These are phyloP conservation scores for Eupeodes luniger DNA, from an alignment of 2,888 invertebrate genomes.

Conservation along the genomic window DNA sequence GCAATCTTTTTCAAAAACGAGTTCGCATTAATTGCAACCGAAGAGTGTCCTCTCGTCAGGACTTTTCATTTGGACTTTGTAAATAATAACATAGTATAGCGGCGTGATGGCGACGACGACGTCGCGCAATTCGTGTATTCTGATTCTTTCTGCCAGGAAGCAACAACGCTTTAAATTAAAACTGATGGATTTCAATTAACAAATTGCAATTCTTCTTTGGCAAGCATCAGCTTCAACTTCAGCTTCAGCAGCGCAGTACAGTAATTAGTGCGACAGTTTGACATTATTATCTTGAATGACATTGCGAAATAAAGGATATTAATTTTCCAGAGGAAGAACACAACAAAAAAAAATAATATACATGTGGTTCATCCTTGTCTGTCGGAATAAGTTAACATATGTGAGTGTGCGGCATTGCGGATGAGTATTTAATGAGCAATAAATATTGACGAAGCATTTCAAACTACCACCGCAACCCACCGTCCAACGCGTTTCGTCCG, in stretches of 20 bases:
- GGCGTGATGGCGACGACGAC: too few species aligned
- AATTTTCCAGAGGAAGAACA: neutral
- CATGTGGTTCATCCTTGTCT: slow-evolving; percentile 47
- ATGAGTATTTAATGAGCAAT: slow-evolving; percentile 55
- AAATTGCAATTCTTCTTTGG: slow-evolving; percentile 52
- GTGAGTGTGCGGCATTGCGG: slow-evolving; percentile 46
- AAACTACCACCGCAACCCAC: neutral
- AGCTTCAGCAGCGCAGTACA: slow-evolving; percentile 26
- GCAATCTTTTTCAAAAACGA: slow-evolving; percentile 40
- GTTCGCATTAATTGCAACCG: slow-evolving; percentile 62
- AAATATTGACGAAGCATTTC: slow-evolving; percentile 52
- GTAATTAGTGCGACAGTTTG: slow-evolving; percentile 74
- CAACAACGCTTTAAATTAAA: slow-evolving; percentile 60
- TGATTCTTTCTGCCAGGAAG: slow-evolving; percentile 16
- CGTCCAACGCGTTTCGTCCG: too few species aligned
- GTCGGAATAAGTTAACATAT: slow-evolving; percentile 33
- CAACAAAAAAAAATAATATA: neutral
- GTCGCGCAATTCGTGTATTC: slow-evolving; percentile 33
- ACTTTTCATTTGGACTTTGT: slow-evolving; percentile 15
- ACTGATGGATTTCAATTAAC: slow-evolving; percentile 72
- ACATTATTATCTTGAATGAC: slow-evolving; percentile 63
- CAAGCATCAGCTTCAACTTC: neutral
- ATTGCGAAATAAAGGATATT: slow-evolving; percentile 27
- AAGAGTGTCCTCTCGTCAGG: slow-evolving; percentile 61
- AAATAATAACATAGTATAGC: too few species aligned